A percentile compares a stretch with the other conserved stretches of the same genome.
Evolutionary conservation across 2,113 vertebrate genomes (phyloP).

Genomic region (Ictalurus furcatus): DNA sequence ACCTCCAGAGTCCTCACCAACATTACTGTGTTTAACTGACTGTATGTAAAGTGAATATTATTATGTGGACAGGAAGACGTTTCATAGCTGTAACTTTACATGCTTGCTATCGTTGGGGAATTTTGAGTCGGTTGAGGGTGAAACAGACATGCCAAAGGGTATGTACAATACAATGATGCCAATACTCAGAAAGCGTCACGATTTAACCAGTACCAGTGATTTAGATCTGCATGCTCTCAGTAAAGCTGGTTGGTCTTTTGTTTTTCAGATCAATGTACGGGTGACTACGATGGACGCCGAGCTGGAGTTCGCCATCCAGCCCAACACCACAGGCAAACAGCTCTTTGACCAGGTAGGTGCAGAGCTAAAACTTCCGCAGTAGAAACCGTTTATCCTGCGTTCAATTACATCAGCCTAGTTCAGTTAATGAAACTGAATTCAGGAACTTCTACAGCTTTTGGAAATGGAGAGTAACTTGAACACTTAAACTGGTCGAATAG

Average conservation of each 20-base stretch:
- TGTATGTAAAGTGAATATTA: not conserved
- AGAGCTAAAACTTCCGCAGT: not conserved
- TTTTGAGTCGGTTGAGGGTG: not conserved
- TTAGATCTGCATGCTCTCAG: too few relatives aligned
- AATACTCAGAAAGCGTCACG: not conserved
- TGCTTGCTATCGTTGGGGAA: not conserved
- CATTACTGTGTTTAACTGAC: not conserved
- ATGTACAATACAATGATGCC: not conserved
- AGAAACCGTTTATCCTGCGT: not conserved
- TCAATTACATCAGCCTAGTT: not conserved
- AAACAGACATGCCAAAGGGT: not conserved
- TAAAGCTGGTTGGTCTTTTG: not conserved
- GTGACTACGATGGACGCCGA: constrained; percentile 98
- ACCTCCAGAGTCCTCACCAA: not conserved
- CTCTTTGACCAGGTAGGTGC: constrained; percentile 90
- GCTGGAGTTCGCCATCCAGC: constrained; percentile 97
- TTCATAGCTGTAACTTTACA: not conserved
- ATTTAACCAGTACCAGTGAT: not conserved
- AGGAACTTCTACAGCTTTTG: not conserved
- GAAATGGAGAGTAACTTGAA: not conserved
- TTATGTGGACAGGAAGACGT: not conserved
- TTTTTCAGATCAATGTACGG: constrained; percentile 87
- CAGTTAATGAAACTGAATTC: not conserved
- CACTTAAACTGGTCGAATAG: not conserved
- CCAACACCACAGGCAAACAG: constrained; percentile 95